Evolutionary conservation across 2,113 vertebrate genomes (phyloP).

Genomic region (Cervus canadensis): DNA sequence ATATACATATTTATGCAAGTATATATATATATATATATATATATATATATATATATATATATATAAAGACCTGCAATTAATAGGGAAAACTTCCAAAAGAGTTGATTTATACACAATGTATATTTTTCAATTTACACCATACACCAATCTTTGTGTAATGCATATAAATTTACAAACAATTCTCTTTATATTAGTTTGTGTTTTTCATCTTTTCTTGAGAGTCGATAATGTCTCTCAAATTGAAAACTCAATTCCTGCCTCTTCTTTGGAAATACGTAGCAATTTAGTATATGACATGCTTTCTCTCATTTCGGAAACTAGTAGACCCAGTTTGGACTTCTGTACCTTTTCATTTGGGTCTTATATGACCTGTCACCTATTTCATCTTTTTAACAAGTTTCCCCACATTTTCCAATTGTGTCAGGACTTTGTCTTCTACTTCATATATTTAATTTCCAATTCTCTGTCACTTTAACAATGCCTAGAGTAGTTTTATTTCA

Average conservation of each 20-base stretch:
- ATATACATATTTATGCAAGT: background rate
- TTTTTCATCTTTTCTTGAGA: background rate
- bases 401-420: background rate
- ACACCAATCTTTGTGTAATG: background rate
- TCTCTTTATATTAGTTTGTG: background rate
- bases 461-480: background rate
- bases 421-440: background rate
- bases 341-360: background rate
- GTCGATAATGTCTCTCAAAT: background rate
- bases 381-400: background rate
- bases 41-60: background rate
- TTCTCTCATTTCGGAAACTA: background rate
- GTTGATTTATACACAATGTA: background rate
- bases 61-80: background rate
- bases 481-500: background rate
- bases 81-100: background rate
- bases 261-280: background rate
- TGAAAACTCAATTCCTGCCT: background rate
- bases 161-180: background rate
- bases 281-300: background rate
- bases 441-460: background rate
- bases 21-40: background rate
- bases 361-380: background rate
- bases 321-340: background rate
- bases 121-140: background rate